A percentile compares a stretch with the other conserved stretches of the same genome.
phyloP scores from a whole-genome alignment of 92 coral and sea anemone genomes.

The Isaurus tuberculatus region DNA sequence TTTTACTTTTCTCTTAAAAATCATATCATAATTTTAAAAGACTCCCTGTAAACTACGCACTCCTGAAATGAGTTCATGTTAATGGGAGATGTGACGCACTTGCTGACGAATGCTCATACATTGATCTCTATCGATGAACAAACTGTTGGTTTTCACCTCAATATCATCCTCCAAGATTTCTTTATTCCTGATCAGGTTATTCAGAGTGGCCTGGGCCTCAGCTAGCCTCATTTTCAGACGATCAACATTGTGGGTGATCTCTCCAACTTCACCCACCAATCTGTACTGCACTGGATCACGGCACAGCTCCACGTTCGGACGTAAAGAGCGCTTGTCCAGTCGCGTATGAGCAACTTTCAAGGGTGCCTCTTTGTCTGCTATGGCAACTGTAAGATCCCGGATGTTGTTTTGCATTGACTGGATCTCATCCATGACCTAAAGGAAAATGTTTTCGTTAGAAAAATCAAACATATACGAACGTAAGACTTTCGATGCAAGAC shows the following conservation, averaged over 20 bases:
- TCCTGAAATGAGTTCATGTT: slow-evolving; percentile 25
- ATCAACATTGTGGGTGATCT: slow-evolving; percentile 88
- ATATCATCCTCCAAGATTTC: slow-evolving; percentile 94
- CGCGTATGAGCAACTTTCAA: slow-evolving; percentile 98
- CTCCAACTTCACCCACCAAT: slow-evolving; percentile 94
- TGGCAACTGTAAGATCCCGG: slow-evolving; percentile 83
- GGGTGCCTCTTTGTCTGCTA: slow-evolving; percentile 90
- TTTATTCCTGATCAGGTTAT: slow-evolving; percentile 88
- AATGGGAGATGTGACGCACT: slow-evolving; percentile 95
- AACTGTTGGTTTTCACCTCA: slow-evolving; percentile 93
- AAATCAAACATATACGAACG: too few species aligned
- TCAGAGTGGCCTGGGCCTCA: slow-evolving; percentile 90
- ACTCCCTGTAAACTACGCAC: slow-evolving; percentile 17
- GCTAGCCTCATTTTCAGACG: slow-evolving; percentile 93
- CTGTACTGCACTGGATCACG: slow-evolving; percentile 97
- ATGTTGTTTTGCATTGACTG: slow-evolving; percentile 95
- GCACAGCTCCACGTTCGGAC: slow-evolving; percentile 97
- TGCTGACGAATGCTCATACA: slow-evolving; percentile 94
- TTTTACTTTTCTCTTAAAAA: slow-evolving; percentile 22
- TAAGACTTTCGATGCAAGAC: too few species aligned
- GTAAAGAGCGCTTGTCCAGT: slow-evolving; percentile 93
- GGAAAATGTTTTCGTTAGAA: neutral
- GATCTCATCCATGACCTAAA: slow-evolving; percentile 93
- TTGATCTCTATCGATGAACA: slow-evolving; percentile 95
- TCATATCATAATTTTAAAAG: slow-evolving; percentile 32